A percentile compares a stretch with the other conserved stretches of the same genome.
These are phyloP conservation scores for Platynereis dumerilii DNA, from an alignment of 2,888 invertebrate genomes.

Conservation along the genomic window DNA sequence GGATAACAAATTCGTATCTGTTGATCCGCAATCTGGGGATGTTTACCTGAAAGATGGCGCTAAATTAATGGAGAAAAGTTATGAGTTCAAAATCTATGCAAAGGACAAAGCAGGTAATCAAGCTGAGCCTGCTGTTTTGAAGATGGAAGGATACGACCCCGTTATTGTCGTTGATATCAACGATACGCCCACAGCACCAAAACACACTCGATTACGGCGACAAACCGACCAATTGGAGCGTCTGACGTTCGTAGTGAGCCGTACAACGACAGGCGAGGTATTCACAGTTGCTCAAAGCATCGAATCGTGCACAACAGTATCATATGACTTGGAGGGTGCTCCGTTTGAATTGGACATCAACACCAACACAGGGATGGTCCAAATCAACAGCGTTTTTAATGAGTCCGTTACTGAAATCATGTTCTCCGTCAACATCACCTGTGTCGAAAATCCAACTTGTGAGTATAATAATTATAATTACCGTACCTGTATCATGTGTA, in stretches of 20 bases:
- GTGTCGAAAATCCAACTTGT: constrained; percentile 11
- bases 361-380: constrained; percentile 13
- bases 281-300: constrained; percentile 3
- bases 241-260: constrained; percentile 12
- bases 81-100: constrained; percentile 10
- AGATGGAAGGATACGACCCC: constrained; percentile 1
- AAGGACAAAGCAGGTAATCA: constrained; percentile 1
- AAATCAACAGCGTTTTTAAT: neutral
- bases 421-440: constrained; percentile 14
- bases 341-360: constrained; percentile 8
- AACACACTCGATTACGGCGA: neutral
- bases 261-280: constrained; percentile 9
- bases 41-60: neutral
- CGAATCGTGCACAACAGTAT: neutral
- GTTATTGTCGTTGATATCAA: too few species aligned
- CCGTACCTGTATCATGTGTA: too few species aligned
- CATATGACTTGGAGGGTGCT: constrained; percentile 6
- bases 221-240: neutral
- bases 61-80: neutral
- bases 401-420: neutral
- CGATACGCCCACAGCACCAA: too few species aligned
- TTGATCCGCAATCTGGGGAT: constrained; percentile 8
- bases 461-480: too few species aligned
- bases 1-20: neutral
- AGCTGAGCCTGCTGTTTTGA: neutral